A percentile compares a stretch with the other conserved stretches of the same genome.
Evolutionary conservation across 2,113 vertebrate species (phyloP).

Genomic region (Rhineura floridana): DNA sequence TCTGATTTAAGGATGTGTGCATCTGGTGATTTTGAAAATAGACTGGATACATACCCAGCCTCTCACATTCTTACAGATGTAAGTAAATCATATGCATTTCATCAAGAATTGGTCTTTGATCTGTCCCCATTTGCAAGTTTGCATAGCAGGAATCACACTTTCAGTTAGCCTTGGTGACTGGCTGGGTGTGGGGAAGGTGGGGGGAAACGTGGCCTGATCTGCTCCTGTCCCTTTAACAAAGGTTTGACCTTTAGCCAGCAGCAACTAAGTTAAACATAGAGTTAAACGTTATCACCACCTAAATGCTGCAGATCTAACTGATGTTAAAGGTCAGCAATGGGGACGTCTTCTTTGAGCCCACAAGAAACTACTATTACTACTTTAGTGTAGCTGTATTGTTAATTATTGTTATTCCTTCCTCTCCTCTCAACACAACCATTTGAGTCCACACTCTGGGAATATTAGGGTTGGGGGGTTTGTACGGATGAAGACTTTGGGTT

Average conservation of each 20-base stretch:
- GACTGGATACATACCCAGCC: not conserved
- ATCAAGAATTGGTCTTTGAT: not conserved
- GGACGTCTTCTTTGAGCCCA: not conserved
- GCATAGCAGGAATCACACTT: not conserved
- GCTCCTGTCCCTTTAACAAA: not conserved
- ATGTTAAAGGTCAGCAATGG: not conserved
- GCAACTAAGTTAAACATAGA: not conserved
- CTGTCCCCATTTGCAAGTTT: not conserved
- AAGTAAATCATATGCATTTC: not conserved
- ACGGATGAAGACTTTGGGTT: no score
- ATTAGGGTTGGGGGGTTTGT: no score
- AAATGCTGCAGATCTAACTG: not conserved
- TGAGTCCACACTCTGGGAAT: not conserved
- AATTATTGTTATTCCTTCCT: not conserved
- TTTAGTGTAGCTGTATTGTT: not conserved
- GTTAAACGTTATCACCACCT: not conserved
- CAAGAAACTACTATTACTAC: not conserved
- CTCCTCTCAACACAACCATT: not conserved
- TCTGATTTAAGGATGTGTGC: not conserved
- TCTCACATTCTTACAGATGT: not conserved
- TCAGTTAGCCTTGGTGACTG: not conserved
- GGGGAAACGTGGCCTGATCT: not conserved
- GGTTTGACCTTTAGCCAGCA: not conserved
- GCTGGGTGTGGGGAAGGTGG: not conserved
- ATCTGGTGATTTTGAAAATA: not conserved